Conservation (phyloP, 2,888 invertebrate genomes). For the Bursaphelenchus okinawaensis region DNA sequence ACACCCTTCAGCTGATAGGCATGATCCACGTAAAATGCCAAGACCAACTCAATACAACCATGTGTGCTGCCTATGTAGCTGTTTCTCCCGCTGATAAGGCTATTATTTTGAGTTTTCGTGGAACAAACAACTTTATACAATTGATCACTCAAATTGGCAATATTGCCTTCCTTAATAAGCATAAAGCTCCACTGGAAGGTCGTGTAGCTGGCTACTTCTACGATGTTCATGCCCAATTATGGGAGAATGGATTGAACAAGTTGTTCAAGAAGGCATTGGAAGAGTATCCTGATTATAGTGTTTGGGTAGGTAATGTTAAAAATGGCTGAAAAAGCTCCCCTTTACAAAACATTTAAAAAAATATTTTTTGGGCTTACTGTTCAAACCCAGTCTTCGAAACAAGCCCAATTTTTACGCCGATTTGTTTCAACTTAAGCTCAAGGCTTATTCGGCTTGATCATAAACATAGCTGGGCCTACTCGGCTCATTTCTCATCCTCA, state of each 20-base stretch:
- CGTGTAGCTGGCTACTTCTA: conserved; percentile 45
- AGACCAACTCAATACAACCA: not conserved
- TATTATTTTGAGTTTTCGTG: conserved; percentile 41
- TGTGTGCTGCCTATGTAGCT: conserved; percentile 39
- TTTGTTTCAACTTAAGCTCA: too few species aligned
- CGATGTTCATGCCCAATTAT: conserved; percentile 39
- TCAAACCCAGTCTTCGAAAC: too few species aligned
- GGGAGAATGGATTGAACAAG: conserved; percentile 42
- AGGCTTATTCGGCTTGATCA: too few species aligned
- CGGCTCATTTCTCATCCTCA: too few species aligned
- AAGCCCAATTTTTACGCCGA: too few species aligned
- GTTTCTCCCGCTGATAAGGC: conserved; percentile 30
- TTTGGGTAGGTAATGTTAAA: conserved; percentile 41
- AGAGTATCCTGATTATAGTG: conserved; percentile 34
- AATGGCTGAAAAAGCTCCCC: too few species aligned
- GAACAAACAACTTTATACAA: conserved; percentile 23
- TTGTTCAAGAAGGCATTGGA: conserved; percentile 30
- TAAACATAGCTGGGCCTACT: too few species aligned
- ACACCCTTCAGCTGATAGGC: not conserved
- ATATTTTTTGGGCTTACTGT: too few species aligned
- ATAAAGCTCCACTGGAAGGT: conserved; percentile 27
- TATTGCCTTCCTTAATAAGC: conserved; percentile 24
- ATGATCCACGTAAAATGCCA: not conserved
- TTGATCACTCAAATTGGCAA: conserved; percentile 37
- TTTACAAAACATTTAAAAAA: too few species aligned